Base-by-base conservation (phyloP, 64 coral and sea anemone genomes). In the Stichodactyla helianthus region DNA sequence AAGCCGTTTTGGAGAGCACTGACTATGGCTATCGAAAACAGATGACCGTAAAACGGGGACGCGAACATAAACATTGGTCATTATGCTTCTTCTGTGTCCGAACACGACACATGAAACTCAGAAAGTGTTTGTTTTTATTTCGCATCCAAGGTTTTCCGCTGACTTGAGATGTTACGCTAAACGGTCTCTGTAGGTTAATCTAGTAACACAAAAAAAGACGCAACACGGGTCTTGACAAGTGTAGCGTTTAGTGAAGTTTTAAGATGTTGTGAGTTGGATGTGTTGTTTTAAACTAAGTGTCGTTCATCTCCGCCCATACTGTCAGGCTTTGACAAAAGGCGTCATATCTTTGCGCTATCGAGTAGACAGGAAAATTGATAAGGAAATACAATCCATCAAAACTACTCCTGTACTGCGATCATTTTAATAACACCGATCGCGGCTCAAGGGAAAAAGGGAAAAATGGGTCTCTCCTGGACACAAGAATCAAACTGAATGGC, bases 341-440 rank as follows among this genome's bases (percentile, higher is more conserved):
- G 79, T 95, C 93, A 91, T 89, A 79, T 95, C 91, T 95, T 91
- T 93, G 86, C 84, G 84, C 91, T 93, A 96, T 93, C 94, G 60
- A 77, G 77, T 83, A 96, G 94, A 96, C 94, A 96, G 88, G 90
- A 90, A 92, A 89, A 93, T 96, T 96, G 94, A 96, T 96, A 96
- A 92, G 88, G 94, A 96, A 96, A 96, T 79, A 93, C 88, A 93
- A 96, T 93, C 89, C 93, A 87, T 95, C 89, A 95, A 92, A 95
- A 88, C 79, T 89, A 95, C 93, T 95, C 90, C 81, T 86, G 88
- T 71, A 80, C 74, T 92, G 92, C 87, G 90, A 85, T 86, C 91
- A 89, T 88, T 95, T 95, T 88, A 91, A 95, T 95, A 95, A 92
- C 70, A 85, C 89, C 77, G 61, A 82, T 59, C 58, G 67, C 50